A percentile compares a stretch with the other conserved stretches of the same genome.
Evolutionary conservation across 2,888 invertebrate genomes (phyloP).

Genomic region (Rutpela maculata): DNA sequence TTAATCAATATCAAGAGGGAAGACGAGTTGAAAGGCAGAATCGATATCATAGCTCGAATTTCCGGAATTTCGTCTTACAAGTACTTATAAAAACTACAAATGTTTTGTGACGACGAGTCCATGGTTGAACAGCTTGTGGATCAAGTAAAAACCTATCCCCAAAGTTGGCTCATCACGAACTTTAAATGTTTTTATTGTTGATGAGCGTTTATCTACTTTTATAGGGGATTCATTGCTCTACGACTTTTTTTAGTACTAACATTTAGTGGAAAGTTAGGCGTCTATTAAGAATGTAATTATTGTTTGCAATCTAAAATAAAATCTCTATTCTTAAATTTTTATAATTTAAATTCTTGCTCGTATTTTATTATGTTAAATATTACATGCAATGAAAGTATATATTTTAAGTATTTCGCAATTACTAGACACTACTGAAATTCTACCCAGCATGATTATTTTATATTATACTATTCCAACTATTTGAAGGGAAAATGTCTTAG

Average conservation of each 20-base stretch:
- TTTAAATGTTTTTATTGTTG: constrained; percentile 70
- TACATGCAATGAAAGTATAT: too few species aligned
- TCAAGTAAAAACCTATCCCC: constrained; percentile 63
- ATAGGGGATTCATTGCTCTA: constrained; percentile 40
- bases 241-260: constrained; percentile 12
- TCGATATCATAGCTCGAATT: constrained; percentile 36
- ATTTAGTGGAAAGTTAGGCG: constrained; percentile 1
- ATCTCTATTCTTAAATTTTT: neutral
- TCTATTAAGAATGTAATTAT: constrained; percentile 7
- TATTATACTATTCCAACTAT: too few species aligned
- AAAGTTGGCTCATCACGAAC: constrained; percentile 67
- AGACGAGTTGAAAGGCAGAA: constrained; percentile 26
- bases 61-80: constrained; percentile 56
- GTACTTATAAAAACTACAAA: constrained; percentile 59
- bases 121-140: constrained; percentile 63
- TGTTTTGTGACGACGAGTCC: constrained; percentile 59
- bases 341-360: too few species aligned
- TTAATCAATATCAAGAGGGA: constrained; percentile 25
- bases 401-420: too few species aligned
- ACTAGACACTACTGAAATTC: too few species aligned
- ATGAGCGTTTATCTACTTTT: constrained; percentile 66
- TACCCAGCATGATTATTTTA: too few species aligned
- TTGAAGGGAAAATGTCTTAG: too few species aligned
- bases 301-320: neutral
- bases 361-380: too few species aligned